These are phyloP conservation scores for Phylloscopus collybita DNA, from an alignment of 2,797 vertebrate genomes.

Conservation along the genomic window DNA sequence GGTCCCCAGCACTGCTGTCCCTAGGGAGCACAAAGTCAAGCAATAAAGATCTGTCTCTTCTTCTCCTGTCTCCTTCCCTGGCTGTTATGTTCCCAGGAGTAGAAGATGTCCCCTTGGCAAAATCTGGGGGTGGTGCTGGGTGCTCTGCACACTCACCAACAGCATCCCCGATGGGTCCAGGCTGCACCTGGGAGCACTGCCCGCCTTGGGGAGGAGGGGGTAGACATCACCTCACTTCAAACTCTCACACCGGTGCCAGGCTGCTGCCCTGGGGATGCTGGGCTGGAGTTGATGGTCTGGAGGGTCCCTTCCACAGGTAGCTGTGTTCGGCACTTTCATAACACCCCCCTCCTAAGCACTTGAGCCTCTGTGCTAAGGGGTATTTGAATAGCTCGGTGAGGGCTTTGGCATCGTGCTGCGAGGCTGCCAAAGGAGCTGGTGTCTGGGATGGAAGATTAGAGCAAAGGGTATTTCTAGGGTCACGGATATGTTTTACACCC, in stretches of 20 bases:
- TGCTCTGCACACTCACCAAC: background rate
- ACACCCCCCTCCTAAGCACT: background rate
- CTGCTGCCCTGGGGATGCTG: background rate
- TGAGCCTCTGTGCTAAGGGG: background rate
- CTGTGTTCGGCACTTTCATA: background rate
- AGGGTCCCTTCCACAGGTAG: background rate
- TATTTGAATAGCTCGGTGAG: background rate
- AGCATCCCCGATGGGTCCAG: background rate
- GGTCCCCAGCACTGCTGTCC: background rate
- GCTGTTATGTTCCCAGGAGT: background rate
- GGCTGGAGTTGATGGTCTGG: background rate
- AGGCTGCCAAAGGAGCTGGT: background rate
- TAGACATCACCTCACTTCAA: fast-evolving
- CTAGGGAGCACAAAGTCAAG: fast-evolving
- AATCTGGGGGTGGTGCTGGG: background rate
- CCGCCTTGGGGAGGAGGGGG: background rate
- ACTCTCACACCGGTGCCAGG: background rate
- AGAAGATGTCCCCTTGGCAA: background rate
- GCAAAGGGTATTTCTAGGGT: background rate
- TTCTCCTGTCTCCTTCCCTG: background rate
- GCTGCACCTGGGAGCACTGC: fast-evolving
- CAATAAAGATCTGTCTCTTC: background rate
- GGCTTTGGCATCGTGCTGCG: background rate
- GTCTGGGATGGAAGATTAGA: background rate
- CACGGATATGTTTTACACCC: background rate